phyloP scores from a whole-genome alignment of 2,797 vertebrate genomes.

The Muscicapa striata region DNA sequence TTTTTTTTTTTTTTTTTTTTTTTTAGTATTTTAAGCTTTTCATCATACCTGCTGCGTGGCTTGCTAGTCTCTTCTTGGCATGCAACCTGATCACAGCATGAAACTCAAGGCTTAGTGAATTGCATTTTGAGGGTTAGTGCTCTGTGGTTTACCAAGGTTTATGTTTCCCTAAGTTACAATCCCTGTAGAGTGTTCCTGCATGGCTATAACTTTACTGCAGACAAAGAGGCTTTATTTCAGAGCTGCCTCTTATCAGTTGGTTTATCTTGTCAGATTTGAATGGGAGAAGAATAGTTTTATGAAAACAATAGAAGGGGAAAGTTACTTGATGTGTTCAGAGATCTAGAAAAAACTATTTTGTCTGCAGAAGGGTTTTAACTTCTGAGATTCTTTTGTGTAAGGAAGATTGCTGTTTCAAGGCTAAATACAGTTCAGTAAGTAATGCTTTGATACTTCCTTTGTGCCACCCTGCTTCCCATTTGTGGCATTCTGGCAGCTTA shows the following conservation, averaged over 20 bases:
- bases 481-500: background rate
- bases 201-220: background rate
- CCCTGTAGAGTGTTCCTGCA: background rate
- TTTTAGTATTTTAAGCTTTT: background rate
- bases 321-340: background rate
- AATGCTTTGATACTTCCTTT: background rate
- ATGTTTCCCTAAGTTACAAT: background rate
- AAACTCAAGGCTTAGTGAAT: background rate
- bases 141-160: background rate
- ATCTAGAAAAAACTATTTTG: background rate
- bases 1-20: background rate
- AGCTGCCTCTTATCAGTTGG: background rate
- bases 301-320: background rate
- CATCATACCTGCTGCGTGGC: background rate
- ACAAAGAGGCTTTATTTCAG: conserved; percentile 11
- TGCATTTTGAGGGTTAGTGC: background rate
- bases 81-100: background rate
- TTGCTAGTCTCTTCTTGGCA: background rate
- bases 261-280: conserved; percentile 31
- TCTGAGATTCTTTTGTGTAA: background rate
- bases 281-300: background rate
- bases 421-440: background rate
- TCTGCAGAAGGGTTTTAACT: background rate
- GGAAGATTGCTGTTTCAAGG: background rate
- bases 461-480: background rate